A percentile compares a stretch with the other conserved stretches of the same genome.
These are phyloP conservation scores for Drosophila tripunctata DNA, from an alignment of 2,888 invertebrate species.

Conservation along the genomic window DNA sequence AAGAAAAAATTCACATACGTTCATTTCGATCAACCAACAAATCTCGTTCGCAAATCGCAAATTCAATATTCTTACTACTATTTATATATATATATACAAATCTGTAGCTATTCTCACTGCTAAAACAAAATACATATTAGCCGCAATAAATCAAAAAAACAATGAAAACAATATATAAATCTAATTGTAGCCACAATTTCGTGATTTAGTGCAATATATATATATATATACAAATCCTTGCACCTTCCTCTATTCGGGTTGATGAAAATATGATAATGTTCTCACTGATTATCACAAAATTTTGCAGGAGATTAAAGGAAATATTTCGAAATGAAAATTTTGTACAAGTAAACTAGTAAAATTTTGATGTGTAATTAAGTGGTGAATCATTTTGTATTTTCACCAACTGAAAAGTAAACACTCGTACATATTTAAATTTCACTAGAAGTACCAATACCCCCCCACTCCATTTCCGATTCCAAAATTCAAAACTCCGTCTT, in stretches of 20 bases:
- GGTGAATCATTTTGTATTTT: slow-evolving; percentile 36
- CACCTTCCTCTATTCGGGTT: slow-evolving; percentile 22
- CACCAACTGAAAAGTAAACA: slow-evolving; percentile 23
- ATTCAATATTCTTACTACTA: slow-evolving; percentile 26
- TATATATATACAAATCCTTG: slow-evolving; percentile 22
- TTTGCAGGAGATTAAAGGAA: not conserved
- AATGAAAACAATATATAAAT: slow-evolving; percentile 6
- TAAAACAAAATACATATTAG: slow-evolving; percentile 56
- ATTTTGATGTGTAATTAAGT: not conserved
- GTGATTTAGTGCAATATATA: slow-evolving; percentile 35
- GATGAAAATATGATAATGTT: slow-evolving; percentile 50
- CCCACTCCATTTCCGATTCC: too few relatives aligned
- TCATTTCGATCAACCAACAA: slow-evolving; percentile 47
- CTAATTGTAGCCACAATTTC: slow-evolving; percentile 30
- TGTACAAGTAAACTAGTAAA: slow-evolving; percentile 5
- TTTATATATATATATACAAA: slow-evolving; percentile 26
- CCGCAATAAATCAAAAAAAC: slow-evolving; percentile 35
- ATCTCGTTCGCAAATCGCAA: slow-evolving; percentile 64
- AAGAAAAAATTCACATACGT: slow-evolving; percentile 63
- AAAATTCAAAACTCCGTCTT: slow-evolving; percentile 5
- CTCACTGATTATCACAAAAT: too few relatives aligned
- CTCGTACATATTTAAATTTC: slow-evolving; percentile 4
- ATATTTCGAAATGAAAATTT: too few relatives aligned
- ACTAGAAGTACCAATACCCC: slow-evolving; percentile 28
- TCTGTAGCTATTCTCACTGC: slow-evolving; percentile 48